Percentiles rank a stretch among this genome's conserved stretches.
Conservation (phyloP, 2,888 invertebrate genomes). For the Metopia argyrocephala region DNA sequence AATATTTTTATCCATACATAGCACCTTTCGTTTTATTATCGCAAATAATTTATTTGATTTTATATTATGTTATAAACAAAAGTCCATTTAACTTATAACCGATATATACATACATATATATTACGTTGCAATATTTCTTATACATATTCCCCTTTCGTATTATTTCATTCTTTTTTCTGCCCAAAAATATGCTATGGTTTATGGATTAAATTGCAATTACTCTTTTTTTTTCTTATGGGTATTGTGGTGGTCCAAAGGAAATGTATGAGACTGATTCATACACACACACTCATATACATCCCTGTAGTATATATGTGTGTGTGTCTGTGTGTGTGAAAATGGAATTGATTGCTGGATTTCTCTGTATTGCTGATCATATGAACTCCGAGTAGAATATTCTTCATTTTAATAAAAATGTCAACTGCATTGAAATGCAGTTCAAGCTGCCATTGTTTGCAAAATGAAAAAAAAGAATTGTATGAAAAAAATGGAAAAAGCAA, state of each 20-base stretch:
- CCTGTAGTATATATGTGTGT: not conserved
- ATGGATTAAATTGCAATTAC: slow-evolving; percentile 53
- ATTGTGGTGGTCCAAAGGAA: slow-evolving; percentile 7
- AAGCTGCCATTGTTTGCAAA: not conserved
- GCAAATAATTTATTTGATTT: too few relatives aligned
- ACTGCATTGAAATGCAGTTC: slow-evolving; percentile 48
- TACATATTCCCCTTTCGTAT: not conserved
- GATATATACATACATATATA: not conserved
- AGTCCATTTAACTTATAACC: slow-evolving; percentile 37
- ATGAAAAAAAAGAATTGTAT: not conserved
- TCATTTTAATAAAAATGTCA: slow-evolving; percentile 51
- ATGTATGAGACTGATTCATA: not conserved
- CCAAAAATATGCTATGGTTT: slow-evolving; percentile 44
- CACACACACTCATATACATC: not conserved
- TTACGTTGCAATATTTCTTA: not conserved
- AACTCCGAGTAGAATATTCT: not conserved
- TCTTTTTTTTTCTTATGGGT: slow-evolving; percentile 6
- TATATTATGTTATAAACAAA: not conserved
- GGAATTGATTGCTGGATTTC: not conserved
- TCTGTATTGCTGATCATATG: not conserved
- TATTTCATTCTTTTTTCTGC: not conserved
- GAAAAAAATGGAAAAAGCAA: not conserved
- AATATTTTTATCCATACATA: too few relatives aligned
- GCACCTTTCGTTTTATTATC: too few relatives aligned
- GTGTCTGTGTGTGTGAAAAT: not conserved